phyloP scores from a whole-genome alignment of 2,797 vertebrate genomes.

The Thamnophis elegans region DNA sequence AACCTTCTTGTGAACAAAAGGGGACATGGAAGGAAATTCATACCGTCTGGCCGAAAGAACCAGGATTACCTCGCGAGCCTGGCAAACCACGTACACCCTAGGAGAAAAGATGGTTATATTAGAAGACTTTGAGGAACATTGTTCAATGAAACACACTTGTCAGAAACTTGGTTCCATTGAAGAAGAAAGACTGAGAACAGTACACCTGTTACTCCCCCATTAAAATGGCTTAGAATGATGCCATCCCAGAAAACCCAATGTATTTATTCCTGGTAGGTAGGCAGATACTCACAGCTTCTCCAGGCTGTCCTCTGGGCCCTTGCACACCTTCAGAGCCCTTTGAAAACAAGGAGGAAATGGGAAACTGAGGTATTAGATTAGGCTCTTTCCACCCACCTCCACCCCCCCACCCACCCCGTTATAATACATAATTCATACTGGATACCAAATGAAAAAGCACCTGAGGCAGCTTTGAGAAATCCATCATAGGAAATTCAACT shows the following conservation, averaged over 20 bases:
- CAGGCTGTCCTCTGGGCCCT: conserved; percentile 87
- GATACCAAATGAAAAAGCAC: background rate
- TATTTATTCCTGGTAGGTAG: background rate
- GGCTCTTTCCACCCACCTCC: background rate
- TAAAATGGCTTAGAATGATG: background rate
- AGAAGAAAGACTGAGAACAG: background rate
- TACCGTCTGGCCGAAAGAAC: conserved; percentile 81
- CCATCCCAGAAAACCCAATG: background rate
- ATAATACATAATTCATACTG: background rate
- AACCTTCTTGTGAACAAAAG: background rate
- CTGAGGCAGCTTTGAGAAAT: background rate
- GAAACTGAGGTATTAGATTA: too few relatives aligned
- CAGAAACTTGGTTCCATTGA: background rate
- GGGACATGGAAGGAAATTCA: conserved; percentile 27
- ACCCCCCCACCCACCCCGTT: background rate
- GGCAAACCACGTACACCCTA: conserved; percentile 85
- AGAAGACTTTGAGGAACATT: background rate
- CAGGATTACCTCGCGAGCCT: conserved; percentile 82
- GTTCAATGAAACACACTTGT: background rate
- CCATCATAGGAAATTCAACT: background rate
- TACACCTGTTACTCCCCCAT: background rate
- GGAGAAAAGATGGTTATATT: background rate
- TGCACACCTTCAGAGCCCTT: conserved; percentile 84
- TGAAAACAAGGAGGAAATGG: conserved; percentile 8
- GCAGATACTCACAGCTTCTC: conserved; percentile 86